Conservation (phyloP, 2,888 invertebrate genomes). For the Drosophila nigritarsus region DNA sequence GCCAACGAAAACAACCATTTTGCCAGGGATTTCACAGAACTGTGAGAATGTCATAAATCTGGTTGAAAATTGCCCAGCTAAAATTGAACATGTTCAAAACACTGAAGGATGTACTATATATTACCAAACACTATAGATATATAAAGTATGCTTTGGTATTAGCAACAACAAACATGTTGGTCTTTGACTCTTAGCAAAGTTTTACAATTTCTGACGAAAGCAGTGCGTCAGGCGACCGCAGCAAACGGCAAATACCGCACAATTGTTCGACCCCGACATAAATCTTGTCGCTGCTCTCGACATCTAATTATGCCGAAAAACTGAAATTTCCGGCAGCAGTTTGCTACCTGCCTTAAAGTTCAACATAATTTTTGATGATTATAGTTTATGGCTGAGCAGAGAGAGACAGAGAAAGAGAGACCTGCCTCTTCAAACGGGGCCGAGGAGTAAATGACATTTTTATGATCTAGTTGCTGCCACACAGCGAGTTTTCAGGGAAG, state of each 20-base stretch:
- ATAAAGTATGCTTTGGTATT: neutral
- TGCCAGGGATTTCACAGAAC: constrained; percentile 25
- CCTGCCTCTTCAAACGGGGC: constrained; percentile 6
- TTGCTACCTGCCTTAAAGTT: constrained; percentile 43
- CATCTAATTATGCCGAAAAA: constrained; percentile 60
- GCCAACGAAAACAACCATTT: neutral
- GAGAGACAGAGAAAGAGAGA: constrained; percentile 3
- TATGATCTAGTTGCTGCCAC: constrained; percentile 52
- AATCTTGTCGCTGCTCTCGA: constrained; percentile 40
- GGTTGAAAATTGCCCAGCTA: constrained; percentile 33
- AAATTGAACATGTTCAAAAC: constrained; percentile 8
- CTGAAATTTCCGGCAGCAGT: constrained; percentile 45
- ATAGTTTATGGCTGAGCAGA: constrained; percentile 45
- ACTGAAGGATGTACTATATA: neutral
- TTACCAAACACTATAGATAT: neutral
- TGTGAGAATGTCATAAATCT: constrained; percentile 38
- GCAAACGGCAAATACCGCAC: constrained; percentile 32
- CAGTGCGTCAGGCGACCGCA: constrained; percentile 44
- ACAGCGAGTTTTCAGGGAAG: constrained; percentile 38
- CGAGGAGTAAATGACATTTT: constrained; percentile 56
- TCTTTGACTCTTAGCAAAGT: constrained; percentile 36
- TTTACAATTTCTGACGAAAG: constrained; percentile 46
- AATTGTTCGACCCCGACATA: constrained; percentile 34
- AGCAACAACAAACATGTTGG: constrained; percentile 1
- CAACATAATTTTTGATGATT: constrained; percentile 42